These are phyloP conservation scores for Formicarius rufipectus DNA, from an alignment of 2,113 vertebrate species.

Conservation along the genomic window DNA sequence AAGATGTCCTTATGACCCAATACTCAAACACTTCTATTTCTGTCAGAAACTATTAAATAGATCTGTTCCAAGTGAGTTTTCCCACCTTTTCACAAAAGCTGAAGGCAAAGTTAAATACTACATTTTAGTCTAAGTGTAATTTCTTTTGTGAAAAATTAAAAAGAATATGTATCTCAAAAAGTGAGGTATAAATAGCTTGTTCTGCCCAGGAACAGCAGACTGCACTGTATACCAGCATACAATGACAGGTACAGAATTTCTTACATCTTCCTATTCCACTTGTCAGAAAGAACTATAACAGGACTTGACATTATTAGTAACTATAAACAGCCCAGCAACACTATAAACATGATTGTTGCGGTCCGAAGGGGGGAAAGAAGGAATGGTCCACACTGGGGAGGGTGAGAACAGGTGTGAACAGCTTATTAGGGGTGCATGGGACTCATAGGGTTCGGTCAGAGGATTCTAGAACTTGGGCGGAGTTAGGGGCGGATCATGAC, in stretches of 20 bases:
- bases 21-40: neutral
- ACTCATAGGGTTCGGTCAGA: too few species aligned
- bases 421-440: too few species aligned
- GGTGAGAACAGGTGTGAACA: too few species aligned
- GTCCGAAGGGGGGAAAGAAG: too few species aligned
- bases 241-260: neutral
- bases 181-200: neutral
- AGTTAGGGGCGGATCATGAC: too few species aligned
- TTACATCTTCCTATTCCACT: neutral
- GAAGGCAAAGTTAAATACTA: neutral
- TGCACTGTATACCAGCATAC: neutral
- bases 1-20: neutral
- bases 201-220: neutral
- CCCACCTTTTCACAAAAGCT: neutral
- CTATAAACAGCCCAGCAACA: neutral
- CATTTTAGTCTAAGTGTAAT: neutral
- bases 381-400: too few species aligned
- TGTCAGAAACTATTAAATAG: neutral
- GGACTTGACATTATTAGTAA: neutral
- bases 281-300: neutral
- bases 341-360: neutral
- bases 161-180: neutral
- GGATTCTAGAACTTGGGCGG: too few species aligned
- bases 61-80: neutral
- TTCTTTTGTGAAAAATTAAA: neutral